Evolutionary conservation across 2,888 invertebrate genomes (phyloP).

Genomic region (Agonum fuliginosum): DNA sequence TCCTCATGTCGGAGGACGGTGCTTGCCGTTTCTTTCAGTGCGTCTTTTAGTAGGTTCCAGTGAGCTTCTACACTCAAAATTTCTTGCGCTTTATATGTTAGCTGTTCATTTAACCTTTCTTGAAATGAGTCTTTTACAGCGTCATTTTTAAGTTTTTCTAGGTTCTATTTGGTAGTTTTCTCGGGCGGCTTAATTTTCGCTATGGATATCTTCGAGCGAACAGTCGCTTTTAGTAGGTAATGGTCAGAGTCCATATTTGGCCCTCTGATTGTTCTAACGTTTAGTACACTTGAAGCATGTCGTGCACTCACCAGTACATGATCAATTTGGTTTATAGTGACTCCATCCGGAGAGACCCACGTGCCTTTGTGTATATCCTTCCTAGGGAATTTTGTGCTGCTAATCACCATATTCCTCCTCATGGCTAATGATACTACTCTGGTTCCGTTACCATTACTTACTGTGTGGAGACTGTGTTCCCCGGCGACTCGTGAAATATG

Average conservation of each 20-base stretch:
- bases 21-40: slow-evolving; percentile 3
- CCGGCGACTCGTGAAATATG: too few relatives aligned
- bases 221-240: neutral
- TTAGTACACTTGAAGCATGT: neutral
- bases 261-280: neutral
- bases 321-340: too few relatives aligned
- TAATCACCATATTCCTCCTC: too few relatives aligned
- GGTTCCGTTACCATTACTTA: too few relatives aligned
- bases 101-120: neutral
- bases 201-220: slow-evolving; percentile 1
- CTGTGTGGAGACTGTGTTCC: too few relatives aligned
- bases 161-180: slow-evolving; percentile 1
- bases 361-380: neutral
- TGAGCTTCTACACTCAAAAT: neutral
- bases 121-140: slow-evolving; percentile 8
- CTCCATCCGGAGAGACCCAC: too few relatives aligned
- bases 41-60: neutral
- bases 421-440: too few relatives aligned
- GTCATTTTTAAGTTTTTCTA: slow-evolving; percentile 7
- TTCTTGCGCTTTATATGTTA: neutral
- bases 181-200: slow-evolving; percentile 1
- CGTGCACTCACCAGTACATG: too few relatives aligned
- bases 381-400: neutral
- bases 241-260: slow-evolving; percentile 1
- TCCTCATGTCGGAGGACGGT: neutral